These are phyloP conservation scores for Spodoptera exigua DNA, from an alignment of 2,888 invertebrate genomes.

Conservation along the genomic window DNA sequence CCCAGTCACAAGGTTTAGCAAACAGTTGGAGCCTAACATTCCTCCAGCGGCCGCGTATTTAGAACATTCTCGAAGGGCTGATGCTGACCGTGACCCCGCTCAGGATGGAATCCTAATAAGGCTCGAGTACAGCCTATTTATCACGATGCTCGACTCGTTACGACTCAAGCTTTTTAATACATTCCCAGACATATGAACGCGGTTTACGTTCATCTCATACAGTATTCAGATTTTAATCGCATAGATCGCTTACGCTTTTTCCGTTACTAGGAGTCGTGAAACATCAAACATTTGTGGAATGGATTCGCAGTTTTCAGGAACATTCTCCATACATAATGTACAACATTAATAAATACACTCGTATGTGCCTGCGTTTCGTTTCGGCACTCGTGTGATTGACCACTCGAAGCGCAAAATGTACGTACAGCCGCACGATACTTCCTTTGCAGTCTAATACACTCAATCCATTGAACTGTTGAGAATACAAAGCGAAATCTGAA, in stretches of 20 bases:
- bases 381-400: too few species aligned
- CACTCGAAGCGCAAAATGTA: neutral
- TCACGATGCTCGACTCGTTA: conserved; percentile 48
- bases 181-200: conserved; percentile 34
- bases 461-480: conserved; percentile 21
- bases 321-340: too few species aligned
- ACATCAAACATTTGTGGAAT: neutral
- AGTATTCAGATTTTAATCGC: conserved; percentile 51
- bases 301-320: neutral
- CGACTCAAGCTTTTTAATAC: conserved; percentile 47
- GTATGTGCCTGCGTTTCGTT: too few species aligned
- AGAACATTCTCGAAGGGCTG: conserved; percentile 45
- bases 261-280: neutral
- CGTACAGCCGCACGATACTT: neutral
- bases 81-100: conserved; percentile 49
- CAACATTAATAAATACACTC: too few species aligned
- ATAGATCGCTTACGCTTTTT: conserved; percentile 33
- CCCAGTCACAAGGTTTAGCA: conserved; percentile 1
- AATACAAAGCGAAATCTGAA: conserved; percentile 33
- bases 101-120: conserved; percentile 58
- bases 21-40: conserved; percentile 11
- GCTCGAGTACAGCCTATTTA: conserved; percentile 52
- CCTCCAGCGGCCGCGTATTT: conserved; percentile 36
- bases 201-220: conserved; percentile 43
- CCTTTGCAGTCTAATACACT: conserved; percentile 23